Evolutionary conservation across 2,113 vertebrate species (phyloP).

Genomic region (Tyrannus savana): DNA sequence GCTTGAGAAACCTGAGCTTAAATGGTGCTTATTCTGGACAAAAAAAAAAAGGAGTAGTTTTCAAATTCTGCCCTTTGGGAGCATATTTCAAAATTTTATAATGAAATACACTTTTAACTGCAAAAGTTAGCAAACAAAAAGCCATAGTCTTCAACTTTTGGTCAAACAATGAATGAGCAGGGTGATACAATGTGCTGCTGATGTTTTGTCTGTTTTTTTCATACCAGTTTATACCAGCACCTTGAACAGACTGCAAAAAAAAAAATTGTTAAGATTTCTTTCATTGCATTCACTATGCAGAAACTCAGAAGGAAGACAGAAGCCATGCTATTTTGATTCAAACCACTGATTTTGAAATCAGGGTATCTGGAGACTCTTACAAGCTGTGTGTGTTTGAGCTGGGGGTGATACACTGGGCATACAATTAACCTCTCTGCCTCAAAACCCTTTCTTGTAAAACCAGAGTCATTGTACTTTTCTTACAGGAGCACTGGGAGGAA

Average conservation of each 20-base stretch:
- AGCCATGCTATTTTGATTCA: not conserved
- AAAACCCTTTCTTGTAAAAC: not conserved
- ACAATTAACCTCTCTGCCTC: conserved; percentile 16
- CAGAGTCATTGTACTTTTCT: not conserved
- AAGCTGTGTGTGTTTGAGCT: not conserved
- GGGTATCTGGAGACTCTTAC: not conserved
- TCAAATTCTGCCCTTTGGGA: not conserved
- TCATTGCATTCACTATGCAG: not conserved
- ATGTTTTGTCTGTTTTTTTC: not conserved
- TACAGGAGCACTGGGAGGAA: not conserved
- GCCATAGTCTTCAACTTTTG: not conserved
- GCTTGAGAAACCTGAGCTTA: not conserved
- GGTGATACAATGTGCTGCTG: not conserved
- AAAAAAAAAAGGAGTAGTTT: not conserved
- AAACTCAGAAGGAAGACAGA: not conserved
- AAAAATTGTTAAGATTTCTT: not conserved
- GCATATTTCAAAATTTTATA: not conserved
- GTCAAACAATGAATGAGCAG: not conserved
- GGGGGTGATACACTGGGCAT: not conserved
- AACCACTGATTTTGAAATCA: not conserved
- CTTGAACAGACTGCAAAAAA: not conserved
- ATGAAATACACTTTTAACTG: not conserved
- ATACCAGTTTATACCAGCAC: not conserved
- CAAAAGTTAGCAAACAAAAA: not conserved
- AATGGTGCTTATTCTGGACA: not conserved